Evolutionary conservation across 2,888 invertebrate species (phyloP), one percentile per base, ranked within the genome.

Genomic region (Ecliptopera silaceata): DNA sequence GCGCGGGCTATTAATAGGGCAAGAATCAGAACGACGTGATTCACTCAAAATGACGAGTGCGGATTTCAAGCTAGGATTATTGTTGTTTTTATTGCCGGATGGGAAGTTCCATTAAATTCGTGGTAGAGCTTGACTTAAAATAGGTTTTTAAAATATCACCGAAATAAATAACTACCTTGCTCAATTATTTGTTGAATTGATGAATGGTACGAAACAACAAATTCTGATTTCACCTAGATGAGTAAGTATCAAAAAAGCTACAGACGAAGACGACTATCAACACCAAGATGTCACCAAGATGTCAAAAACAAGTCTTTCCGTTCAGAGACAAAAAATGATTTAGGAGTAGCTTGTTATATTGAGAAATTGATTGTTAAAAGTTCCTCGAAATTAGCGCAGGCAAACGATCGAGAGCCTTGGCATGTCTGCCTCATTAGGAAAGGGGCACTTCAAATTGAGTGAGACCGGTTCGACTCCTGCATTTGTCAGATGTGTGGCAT

Each of bases 381-480:
- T 36, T 36, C 15, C 15, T 15, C 36, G 15, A 36, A 26, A 26
- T 26, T 6, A 36, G 15, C 15, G 8, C 8, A 36, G 15, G 15
- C 36, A 15, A 15, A 12, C 34, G 26, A 15, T 13, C 34, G 18
- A 39, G 46, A 53, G 42, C 42, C 18, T 36, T 6, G 41, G 22
- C 32, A 43, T 52, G 54, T 18, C 46, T 43, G 42, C 42, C 50
- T 54, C 46, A 54, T 50, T 50, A 54, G 47, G 47, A 29, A 32
- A 20, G 39, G 13, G 48, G 44, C 41, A 12, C 41, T 39, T 6
- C 2, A 51, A 54, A 59, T 55, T 54, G 50, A 39, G 13, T 38
- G 13, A 22, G 34, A 59, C 59, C 59, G 59, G 59, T 59, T 59
- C 13, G 8, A 20, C 48, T 53, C 49, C 17, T 43, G 46, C 46